These are phyloP conservation scores for Discoglossus pictus DNA, from an alignment of 2,797 vertebrate species.

Conservation along the genomic window DNA sequence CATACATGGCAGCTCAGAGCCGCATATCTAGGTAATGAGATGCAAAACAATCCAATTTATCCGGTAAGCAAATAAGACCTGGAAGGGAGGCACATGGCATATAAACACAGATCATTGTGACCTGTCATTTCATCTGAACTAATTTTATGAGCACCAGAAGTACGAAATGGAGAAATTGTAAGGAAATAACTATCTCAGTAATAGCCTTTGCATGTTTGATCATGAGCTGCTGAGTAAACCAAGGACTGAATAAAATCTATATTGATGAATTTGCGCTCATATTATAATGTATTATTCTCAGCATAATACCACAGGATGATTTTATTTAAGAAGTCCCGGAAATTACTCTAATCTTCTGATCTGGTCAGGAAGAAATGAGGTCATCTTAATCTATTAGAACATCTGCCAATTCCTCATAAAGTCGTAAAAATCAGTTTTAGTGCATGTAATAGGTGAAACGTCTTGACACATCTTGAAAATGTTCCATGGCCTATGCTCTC, in stretches of 20 bases:
- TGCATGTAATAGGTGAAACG: constrained; percentile 46
- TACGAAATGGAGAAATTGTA: constrained; percentile 37
- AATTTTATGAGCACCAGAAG: constrained; percentile 16
- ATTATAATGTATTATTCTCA: constrained; percentile 43
- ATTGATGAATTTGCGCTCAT: constrained; percentile 34
- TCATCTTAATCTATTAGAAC: constrained; percentile 51
- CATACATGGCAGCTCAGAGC: neutral
- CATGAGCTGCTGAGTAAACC: constrained; percentile 40
- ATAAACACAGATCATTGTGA: constrained; percentile 40
- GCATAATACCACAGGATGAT: constrained; percentile 48
- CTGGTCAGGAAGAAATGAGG: constrained; percentile 45
- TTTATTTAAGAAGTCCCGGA: constrained; percentile 50
- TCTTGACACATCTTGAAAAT: constrained; percentile 45
- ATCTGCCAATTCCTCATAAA: constrained; percentile 49
- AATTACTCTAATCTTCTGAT: constrained; percentile 54
- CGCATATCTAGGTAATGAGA: constrained; percentile 27
- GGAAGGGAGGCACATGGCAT: constrained; percentile 18
- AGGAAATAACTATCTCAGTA: constrained; percentile 44
- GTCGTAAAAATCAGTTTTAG: constrained; percentile 33
- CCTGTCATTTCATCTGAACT: constrained; percentile 34
- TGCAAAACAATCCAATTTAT: constrained; percentile 18
- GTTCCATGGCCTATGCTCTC: constrained; percentile 26
- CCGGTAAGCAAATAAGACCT: constrained; percentile 13
- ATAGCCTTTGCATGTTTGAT: constrained; percentile 31
- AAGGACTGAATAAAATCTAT: constrained; percentile 36